Evolutionary conservation across 2,113 vertebrate genomes (phyloP).

Genomic region (Hystrix cristata): DNA sequence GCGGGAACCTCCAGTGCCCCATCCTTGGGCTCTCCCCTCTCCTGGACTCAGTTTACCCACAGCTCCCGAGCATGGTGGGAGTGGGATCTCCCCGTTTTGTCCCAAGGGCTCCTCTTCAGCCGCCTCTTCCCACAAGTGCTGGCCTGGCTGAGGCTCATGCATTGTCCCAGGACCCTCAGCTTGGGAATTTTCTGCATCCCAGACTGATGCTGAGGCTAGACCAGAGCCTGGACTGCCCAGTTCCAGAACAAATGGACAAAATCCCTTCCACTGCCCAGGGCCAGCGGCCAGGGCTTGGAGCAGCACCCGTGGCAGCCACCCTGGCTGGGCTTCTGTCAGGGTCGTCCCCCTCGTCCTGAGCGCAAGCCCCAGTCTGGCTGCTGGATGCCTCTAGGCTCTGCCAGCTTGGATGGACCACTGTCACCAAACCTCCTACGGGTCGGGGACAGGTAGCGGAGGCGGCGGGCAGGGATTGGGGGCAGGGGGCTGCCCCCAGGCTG

Average conservation of each 20-base stretch:
- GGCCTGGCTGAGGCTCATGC: fast-evolving
- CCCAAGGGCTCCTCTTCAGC: too few species aligned
- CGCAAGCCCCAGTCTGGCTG: background rate
- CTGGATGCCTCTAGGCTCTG: background rate
- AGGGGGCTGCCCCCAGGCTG: conserved; percentile 31
- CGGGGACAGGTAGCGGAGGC: background rate
- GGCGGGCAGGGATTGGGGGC: background rate
- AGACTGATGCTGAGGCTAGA: background rate
- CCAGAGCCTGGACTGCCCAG: background rate
- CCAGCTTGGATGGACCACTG: background rate
- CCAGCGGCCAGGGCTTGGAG: background rate
- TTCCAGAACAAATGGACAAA: background rate
- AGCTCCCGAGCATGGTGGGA: background rate
- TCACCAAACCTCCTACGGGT: background rate
- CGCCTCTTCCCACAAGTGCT: background rate
- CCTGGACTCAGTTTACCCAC: background rate
- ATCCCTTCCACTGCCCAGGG: background rate
- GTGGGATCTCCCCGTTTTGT: background rate
- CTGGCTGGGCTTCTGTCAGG: background rate
- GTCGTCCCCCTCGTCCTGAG: background rate
- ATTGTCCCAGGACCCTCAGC: fast-evolving
- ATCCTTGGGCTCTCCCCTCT: fast-evolving
- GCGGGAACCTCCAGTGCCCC: background rate
- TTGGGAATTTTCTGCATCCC: background rate
- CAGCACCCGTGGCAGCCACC: background rate